Conservation (phyloP, 2,888 invertebrate species). For the Myopa tessellatipennis region DNA sequence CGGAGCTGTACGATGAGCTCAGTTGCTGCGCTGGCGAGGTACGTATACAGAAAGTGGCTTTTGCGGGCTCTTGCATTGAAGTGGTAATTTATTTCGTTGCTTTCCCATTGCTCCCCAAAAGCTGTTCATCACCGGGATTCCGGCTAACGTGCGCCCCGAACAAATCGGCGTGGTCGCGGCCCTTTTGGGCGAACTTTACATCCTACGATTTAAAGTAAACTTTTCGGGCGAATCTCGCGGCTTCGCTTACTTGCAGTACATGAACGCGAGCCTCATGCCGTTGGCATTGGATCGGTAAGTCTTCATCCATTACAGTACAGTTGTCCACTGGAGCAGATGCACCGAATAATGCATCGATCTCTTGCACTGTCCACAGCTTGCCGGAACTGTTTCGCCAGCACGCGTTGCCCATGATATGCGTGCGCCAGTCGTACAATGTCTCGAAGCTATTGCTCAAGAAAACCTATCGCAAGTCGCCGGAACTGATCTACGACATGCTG, state of each 20-base stretch:
- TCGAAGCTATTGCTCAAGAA: constrained; percentile 52
- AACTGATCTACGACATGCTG: constrained; percentile 50
- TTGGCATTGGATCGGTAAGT: constrained; percentile 52
- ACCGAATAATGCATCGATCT: neutral
- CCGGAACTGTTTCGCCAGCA: constrained; percentile 41
- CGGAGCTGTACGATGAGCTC: constrained; percentile 45
- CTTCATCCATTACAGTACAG: too few species aligned
- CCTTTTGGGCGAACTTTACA: constrained; percentile 56
- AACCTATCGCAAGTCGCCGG: constrained; percentile 48
- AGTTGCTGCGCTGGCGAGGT: constrained; percentile 59
- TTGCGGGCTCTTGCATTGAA: neutral
- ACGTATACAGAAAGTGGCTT: neutral
- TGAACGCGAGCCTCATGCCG: constrained; percentile 46
- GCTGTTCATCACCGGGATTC: constrained; percentile 54
- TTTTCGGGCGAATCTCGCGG: constrained; percentile 55
- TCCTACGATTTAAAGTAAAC: constrained; percentile 59
- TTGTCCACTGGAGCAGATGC: too few species aligned
- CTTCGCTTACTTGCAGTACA: constrained; percentile 61
- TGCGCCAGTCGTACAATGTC: constrained; percentile 53
- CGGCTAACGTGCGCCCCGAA: constrained; percentile 42
- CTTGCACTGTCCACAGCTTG: constrained; percentile 46
- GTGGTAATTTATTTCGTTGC: neutral
- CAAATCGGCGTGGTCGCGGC: constrained; percentile 52
- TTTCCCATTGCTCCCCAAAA: neutral
- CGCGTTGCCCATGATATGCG: constrained; percentile 46